A percentile compares a stretch with the other conserved stretches of the same genome.
phyloP scores from a whole-genome alignment of 2,888 invertebrate species.

The Perdita meconis region DNA sequence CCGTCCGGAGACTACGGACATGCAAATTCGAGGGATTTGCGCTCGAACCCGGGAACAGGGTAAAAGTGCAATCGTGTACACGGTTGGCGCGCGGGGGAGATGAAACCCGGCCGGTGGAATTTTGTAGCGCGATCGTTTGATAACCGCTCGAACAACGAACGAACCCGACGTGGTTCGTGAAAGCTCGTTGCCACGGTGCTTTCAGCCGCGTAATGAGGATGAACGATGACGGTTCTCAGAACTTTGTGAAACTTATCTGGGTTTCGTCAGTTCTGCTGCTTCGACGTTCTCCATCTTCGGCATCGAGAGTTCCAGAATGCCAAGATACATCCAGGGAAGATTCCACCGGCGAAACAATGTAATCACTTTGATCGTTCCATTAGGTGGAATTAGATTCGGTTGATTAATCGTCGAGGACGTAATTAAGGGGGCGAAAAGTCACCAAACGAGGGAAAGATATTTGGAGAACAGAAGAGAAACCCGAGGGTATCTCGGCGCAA shows the following conservation, averaged over 20 bases:
- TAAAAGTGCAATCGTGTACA: slow-evolving; percentile 28
- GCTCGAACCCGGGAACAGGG: background rate
- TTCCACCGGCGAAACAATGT: slow-evolving; percentile 19
- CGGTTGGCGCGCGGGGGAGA: background rate
- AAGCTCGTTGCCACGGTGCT: background rate
- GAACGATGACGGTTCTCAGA: slow-evolving; percentile 3
- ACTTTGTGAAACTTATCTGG: slow-evolving; percentile 53
- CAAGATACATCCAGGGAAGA: background rate
- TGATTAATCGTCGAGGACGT: background rate
- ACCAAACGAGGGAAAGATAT: background rate
- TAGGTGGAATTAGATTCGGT: background rate
- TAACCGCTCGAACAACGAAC: background rate
- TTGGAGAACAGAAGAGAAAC: too few relatives aligned
- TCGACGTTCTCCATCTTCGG: background rate
- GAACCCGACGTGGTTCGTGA: background rate
- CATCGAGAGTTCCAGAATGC: background rate
- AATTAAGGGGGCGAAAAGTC: background rate
- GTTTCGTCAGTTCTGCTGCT: background rate
- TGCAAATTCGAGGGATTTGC: slow-evolving; percentile 36
- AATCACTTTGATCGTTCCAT: slow-evolving; percentile 39
- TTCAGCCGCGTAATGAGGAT: background rate
- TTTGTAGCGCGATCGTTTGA: slow-evolving; percentile 13
- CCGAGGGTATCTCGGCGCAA: background rate
- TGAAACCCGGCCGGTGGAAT: background rate
- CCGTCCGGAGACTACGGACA: slow-evolving; percentile 10